Base-by-base conservation (phyloP, 2,113 vertebrate genomes). In the Clarias gariepinus region DNA sequence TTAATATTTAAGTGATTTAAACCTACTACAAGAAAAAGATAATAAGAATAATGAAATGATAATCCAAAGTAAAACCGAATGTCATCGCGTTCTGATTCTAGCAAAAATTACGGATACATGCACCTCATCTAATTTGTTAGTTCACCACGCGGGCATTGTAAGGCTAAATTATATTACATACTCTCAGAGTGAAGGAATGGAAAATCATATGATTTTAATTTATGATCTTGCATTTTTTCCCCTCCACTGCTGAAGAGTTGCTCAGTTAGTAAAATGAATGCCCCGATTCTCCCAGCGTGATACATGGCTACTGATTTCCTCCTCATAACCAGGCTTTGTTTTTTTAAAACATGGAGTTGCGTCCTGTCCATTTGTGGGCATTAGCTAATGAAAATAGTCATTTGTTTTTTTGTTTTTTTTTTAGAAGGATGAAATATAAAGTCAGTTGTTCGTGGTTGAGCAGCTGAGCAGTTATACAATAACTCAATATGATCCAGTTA, bases 321-420 rank as follows among this genome's bases (percentile, higher is more conserved):
- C 91, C n/a, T 74, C 36, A 30, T 83, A 30, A 68, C 79, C 19
- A 23, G 66, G 81, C 89, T 90, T 89, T 92, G 91, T 92, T 94
- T 87, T 92, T 94, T 87, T 82, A 89, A 86, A 91, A 90, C 84
- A 89, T 86, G 84, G 86, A 79, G 33, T 58, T 41, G 33, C 93
- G 93, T 95, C 93, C 93, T 91, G 12, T 36, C 83, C 93, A 90
- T 95, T 91, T 91, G 88, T 92, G 0, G 12, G 86, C 89, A 92
- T 95, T 92, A 94, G 89, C 83, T 76, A 90, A 92, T 84, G 64
- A 89, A 92, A 90, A 91, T 90, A 81, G 69, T 86, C 25, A 88
- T 92, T 94, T 92, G 91, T 91, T 28, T 55, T 84, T 86, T 94
- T 92, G 91, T 91, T 28, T 94, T 92, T 91, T 91, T 28, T 28